Base-by-base conservation (phyloP, 1,140 invertebrate species). In the Scaptomyza graminum region DNA sequence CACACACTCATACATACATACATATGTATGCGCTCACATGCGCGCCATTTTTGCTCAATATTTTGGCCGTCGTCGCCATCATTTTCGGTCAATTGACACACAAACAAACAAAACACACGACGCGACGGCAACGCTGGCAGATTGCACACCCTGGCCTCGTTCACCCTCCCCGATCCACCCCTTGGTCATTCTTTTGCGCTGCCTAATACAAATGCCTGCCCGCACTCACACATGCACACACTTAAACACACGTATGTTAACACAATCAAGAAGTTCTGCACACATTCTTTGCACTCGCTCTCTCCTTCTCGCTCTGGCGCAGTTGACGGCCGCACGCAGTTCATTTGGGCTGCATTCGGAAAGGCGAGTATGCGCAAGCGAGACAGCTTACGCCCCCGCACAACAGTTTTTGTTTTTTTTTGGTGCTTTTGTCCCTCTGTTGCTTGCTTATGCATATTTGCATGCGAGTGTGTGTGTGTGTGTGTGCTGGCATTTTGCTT, bases 31-130 rank as follows among this genome's bases (percentile, higher is more conserved):
- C 47, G 39, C 57, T 34, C 25, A 54, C 18, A 52, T 75, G 54
- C 74, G 64, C 82, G 83, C 82, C 82, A 85, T 85, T 85, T 85
- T 85, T 79, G 67, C 70, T 52, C 31, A 74, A 71, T 62, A 39
- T 80, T 46, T 56, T 54, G 52, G 61, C 34, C 47, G 73, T 22
- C 68, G 83, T 88, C 82, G 82, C 82, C 82, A 87, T 85, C 82
- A 85, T 85, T 85, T 85, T 85, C 67, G 78, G 78, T 87, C 82
- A 85, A 85, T 85, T 85, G 82, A 75, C 78, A 74, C 78, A 74
- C 63, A 82, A 55, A 57, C 72, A 83, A 59, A 71, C 76, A 74
- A 43, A 46, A 44, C 46, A 37, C 49, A 34, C 22, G 46, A 34
- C 22, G 46, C 22, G 46, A 50, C 34, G 7, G 9, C 50, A 25